Conservation (phyloP, 2,797 vertebrate genomes). For the Phalanger gymnotis region DNA sequence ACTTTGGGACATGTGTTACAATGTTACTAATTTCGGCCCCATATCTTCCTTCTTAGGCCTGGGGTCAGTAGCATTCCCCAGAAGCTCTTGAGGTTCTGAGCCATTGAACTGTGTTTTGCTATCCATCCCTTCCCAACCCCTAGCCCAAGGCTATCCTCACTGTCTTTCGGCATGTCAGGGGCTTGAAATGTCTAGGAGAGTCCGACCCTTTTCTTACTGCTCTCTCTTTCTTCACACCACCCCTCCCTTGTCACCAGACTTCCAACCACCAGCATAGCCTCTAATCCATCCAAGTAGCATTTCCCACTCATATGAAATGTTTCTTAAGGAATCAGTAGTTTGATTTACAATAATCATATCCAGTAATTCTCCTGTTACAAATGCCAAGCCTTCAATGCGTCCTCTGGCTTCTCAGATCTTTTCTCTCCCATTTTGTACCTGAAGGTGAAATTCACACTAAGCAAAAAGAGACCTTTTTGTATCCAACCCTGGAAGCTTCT, state of each 20-base stretch:
- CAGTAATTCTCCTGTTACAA: conserved; percentile 1
- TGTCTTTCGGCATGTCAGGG: neutral
- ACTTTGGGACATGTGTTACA: neutral
- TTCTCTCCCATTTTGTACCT: conserved; percentile 1
- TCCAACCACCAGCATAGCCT: neutral
- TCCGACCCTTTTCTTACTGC: neutral
- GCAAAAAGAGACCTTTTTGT: conserved; percentile 38
- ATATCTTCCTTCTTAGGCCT: neutral
- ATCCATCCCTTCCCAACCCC: neutral
- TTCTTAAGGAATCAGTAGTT: neutral
- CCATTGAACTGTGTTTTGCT: neutral
- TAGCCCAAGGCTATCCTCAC: neutral
- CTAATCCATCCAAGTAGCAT: neutral
- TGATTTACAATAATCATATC: neutral
- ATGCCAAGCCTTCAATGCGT: neutral
- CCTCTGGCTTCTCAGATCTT: conserved; percentile 10
- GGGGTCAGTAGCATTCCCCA: neutral
- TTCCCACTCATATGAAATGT: neutral
- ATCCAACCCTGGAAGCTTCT: conserved; percentile 31
- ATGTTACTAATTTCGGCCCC: neutral
- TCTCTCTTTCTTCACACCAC: neutral
- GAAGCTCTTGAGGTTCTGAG: neutral
- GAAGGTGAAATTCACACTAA: conserved; percentile 30
- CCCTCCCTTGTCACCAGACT: neutral
- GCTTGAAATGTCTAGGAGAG: neutral